These are phyloP conservation scores for Sebastes aleutianus DNA, from an alignment of 2,797 vertebrate genomes.

Conservation along the genomic window DNA sequence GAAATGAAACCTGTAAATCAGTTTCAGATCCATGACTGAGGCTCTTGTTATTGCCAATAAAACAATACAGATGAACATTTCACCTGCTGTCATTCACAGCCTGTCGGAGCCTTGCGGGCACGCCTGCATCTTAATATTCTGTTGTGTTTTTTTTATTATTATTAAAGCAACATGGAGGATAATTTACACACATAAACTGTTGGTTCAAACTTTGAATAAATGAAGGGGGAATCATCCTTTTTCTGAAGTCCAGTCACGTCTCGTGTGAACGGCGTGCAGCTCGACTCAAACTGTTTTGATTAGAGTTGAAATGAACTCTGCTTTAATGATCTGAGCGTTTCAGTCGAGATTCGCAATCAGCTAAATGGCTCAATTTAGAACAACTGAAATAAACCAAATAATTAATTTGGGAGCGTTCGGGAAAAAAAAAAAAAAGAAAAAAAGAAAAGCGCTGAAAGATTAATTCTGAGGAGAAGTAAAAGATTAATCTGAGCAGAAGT, in stretches of 20 bases:
- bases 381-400: constrained; percentile 63
- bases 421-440: not conserved
- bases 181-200: constrained; percentile 27
- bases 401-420: constrained; percentile 56
- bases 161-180: constrained; percentile 34
- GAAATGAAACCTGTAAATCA: constrained; percentile 70
- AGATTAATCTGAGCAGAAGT: constrained; percentile 64
- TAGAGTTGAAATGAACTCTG: constrained; percentile 62
- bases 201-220: constrained; percentile 30
- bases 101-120: constrained; percentile 12
- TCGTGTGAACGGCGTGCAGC: not conserved
- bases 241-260: constrained; percentile 62
- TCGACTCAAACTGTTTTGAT: constrained; percentile 57
- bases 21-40: constrained; percentile 24
- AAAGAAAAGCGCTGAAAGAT: constrained; percentile 35
- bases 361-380: constrained; percentile 68
- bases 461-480: constrained; percentile 50
- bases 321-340: constrained; percentile 62
- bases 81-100: constrained; percentile 48
- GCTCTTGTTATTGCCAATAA: constrained; percentile 47
- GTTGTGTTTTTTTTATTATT: constrained; percentile 19
- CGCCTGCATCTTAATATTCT: constrained; percentile 18
- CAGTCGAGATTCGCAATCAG: constrained; percentile 64
- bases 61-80: constrained; percentile 39
- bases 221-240: not conserved